Base-by-base conservation (phyloP, 2,113 vertebrate species). In the Centropus bengalensis region DNA sequence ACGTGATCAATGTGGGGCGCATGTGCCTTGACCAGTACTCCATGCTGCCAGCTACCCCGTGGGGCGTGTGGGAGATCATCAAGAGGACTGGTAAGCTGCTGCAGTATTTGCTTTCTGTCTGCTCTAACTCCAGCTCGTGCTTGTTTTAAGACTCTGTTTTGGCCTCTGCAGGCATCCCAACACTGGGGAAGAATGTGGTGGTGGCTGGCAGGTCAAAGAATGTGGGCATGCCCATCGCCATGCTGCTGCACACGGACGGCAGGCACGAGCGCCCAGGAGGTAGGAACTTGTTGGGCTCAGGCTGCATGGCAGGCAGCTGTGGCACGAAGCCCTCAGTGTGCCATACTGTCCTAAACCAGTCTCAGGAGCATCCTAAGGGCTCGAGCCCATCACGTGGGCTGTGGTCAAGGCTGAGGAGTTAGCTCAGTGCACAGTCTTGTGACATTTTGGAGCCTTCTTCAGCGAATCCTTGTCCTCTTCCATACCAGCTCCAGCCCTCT, bases 161-260 rank as follows among this genome's bases (percentile, higher is more conserved):
- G 24, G 44, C 14, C 78, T 18, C 68, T 19, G 42, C 86, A 99
- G 99, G 99, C 52, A 99, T 99, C 95, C 98, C 99, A 5, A 99
- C 99, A 1, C 88, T 99, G 51, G 99, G 99, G 42, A 99, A 99
- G 97, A 99, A 99, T 2, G 99, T 99, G 22, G 97, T 99, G 40
- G 99, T 99, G 75, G 99, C 99, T 0, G 99, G 99, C 47, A 98
- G 99, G 68, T 99, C 99, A 4, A 99, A 99, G 97, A 99, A 99
- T 1, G 99, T 99, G 36, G 99, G 99, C 4, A 99, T 99, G 99
- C 99, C 99, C 47, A 99, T 99, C 4, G 99, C 99, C 8, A 99
- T 99, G 99, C 93, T 99, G 40, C 98, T 99, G 14, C 99, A 99
- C 33, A 99, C 99, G 1, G 99, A 99, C 1, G 99, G 99, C 12